Evolutionary conservation across 2,888 invertebrate genomes (phyloP).

Genomic region (Chloroclysta siterata): DNA sequence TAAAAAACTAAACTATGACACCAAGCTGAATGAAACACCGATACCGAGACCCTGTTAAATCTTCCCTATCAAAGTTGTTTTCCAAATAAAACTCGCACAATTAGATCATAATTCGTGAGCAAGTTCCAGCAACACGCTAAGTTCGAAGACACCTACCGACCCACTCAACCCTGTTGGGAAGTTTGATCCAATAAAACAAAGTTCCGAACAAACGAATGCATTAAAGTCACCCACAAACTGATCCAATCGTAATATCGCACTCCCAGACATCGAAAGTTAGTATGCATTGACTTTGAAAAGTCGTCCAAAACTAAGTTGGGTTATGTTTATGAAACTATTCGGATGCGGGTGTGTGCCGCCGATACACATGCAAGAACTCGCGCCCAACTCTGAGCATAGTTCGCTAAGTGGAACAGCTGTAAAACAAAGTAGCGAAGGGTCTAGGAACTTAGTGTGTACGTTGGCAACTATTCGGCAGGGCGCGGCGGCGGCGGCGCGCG

Average conservation of each 20-base stretch:
- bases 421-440: conserved; percentile 85
- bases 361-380: conserved; percentile 84
- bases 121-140: conserved; percentile 38
- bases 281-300: conserved; percentile 86
- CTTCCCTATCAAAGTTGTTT: conserved; percentile 22
- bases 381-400: conserved; percentile 84
- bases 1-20: not conserved
- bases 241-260: conserved; percentile 84
- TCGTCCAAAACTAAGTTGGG: conserved; percentile 85
- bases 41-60: not conserved
- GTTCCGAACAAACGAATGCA: conserved; percentile 83
- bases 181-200: conserved; percentile 80
- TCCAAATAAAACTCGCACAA: conserved; percentile 27
- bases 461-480: conserved; percentile 70
- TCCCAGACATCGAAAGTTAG: conserved; percentile 84
- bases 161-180: conserved; percentile 72
- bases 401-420: conserved; percentile 85
- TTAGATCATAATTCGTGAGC: conserved; percentile 36
- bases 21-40: conserved; percentile 1
- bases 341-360: conserved; percentile 82
- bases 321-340: conserved; percentile 86
- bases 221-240: conserved; percentile 81
- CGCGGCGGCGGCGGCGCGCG: conserved; percentile 38
- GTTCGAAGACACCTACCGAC: conserved; percentile 59
- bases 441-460: conserved; percentile 83